Percentiles rank a stretch among this genome's conserved stretches.
These are phyloP conservation scores for Odocoileus virginianus DNA, from an alignment of 2,113 vertebrate genomes.

Conservation along the genomic window DNA sequence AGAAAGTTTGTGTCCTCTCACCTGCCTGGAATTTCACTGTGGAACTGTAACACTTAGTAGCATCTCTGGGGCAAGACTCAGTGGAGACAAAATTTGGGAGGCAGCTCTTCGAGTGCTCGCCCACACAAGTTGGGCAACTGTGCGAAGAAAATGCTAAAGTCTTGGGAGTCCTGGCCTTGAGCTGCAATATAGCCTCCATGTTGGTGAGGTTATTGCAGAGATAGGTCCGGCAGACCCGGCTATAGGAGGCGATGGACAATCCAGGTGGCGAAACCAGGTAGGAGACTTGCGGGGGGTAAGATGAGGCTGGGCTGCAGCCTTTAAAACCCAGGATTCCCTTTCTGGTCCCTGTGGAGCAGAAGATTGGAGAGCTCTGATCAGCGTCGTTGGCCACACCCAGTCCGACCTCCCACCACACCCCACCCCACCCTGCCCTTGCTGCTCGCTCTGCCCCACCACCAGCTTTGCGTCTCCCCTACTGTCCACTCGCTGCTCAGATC, in stretches of 20 bases:
- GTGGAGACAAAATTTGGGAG: constrained; percentile 42
- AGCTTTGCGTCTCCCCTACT: background rate
- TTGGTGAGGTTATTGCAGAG: constrained; percentile 70
- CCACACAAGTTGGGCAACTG: constrained; percentile 53
- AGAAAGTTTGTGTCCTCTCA: constrained; percentile 25
- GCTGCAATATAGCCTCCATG: constrained; percentile 39
- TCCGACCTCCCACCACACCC: background rate
- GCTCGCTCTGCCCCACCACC: background rate
- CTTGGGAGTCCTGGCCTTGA: background rate
- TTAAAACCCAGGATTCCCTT: constrained; percentile 54
- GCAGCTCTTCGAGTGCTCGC: background rate
- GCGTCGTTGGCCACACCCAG: background rate
- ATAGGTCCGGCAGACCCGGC: constrained; percentile 36
- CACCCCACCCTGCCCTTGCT: background rate
- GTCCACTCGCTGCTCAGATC: background rate
- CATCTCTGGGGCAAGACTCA: background rate
- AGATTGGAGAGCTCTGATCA: background rate
- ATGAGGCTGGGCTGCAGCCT: constrained; percentile 53
- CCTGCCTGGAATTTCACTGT: constrained; percentile 58
- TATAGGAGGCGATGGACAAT: constrained; percentile 60
- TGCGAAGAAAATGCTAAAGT: background rate
- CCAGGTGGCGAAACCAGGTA: constrained; percentile 61
- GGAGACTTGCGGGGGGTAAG: constrained; percentile 12
- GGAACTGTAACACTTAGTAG: constrained; percentile 44
- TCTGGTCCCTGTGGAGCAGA: constrained; percentile 30